Percentiles rank a stretch among this genome's conserved stretches.
These are phyloP conservation scores for Spizaetus ornatus DNA, from an alignment of 2,113 vertebrate species.

Conservation along the genomic window DNA sequence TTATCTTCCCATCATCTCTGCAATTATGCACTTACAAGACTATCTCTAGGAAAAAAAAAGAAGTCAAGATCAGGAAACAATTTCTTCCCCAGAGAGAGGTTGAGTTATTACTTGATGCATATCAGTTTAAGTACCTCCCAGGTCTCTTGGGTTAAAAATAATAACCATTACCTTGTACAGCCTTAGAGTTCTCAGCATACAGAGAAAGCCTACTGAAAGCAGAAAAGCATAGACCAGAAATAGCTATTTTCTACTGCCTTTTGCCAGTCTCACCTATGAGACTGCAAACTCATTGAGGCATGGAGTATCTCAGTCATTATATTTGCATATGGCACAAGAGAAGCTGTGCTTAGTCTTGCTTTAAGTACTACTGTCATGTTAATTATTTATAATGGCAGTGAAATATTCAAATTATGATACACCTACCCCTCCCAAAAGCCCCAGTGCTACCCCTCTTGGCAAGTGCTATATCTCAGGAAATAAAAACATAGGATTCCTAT, in stretches of 20 bases:
- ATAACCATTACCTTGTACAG: neutral
- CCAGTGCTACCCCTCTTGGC: neutral
- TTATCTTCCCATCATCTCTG: neutral
- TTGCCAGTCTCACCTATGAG: neutral
- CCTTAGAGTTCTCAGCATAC: neutral
- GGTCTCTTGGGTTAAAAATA: neutral
- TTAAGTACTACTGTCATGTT: neutral
- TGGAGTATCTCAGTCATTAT: neutral
- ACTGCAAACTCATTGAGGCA: neutral
- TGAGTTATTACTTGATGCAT: neutral
- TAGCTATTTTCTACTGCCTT: neutral
- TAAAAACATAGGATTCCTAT: neutral
- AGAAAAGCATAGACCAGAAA: neutral
- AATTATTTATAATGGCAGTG: neutral
- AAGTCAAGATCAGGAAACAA: neutral
- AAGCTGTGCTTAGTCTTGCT: neutral
- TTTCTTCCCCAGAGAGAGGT: neutral
- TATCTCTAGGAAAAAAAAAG: neutral
- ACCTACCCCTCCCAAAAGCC: accelerated
- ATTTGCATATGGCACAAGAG: neutral
- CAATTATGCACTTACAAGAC: neutral
- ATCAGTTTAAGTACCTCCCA: neutral
- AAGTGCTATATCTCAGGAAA: neutral
- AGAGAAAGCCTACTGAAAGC: neutral
- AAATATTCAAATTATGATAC: neutral